phyloP scores from a whole-genome alignment of 2,888 invertebrate genomes.

The Nomada hirtipes region DNA sequence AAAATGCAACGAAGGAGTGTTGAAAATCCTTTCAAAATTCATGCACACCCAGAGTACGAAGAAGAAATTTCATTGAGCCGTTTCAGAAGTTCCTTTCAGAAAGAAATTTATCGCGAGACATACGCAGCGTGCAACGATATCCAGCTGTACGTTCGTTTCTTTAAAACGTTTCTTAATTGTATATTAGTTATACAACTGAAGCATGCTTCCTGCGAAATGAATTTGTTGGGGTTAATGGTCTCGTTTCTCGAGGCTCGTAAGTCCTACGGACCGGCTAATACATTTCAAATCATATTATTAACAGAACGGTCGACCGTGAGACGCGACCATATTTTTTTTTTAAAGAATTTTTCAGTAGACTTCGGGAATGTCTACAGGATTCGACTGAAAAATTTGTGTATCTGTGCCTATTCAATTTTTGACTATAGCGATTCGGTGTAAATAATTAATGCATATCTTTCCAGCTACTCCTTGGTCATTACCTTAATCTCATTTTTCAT shows the following conservation, averaged over 20 bases:
- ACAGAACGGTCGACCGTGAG: neutral
- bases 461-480: constrained; percentile 1
- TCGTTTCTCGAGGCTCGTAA: constrained; percentile 21
- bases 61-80: neutral
- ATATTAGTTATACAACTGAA: constrained; percentile 26
- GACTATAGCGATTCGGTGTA: too few relatives aligned
- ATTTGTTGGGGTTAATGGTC: constrained; percentile 34
- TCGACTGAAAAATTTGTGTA: neutral
- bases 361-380: neutral
- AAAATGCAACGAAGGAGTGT: neutral
- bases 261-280: constrained; percentile 11
- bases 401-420: too few relatives aligned
- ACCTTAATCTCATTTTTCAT: constrained; percentile 45
- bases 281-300: constrained; percentile 21
- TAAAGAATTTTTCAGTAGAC: neutral
- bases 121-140: constrained; percentile 1
- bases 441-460: neutral
- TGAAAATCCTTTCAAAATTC: neutral
- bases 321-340: neutral
- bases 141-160: constrained; percentile 8
- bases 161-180: constrained; percentile 30
- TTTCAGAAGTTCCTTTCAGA: neutral
- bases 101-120: constrained; percentile 16
- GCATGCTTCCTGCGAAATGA: constrained; percentile 10
- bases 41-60: neutral